Conservation (phyloP, 2,113 vertebrate species). For the Lates calcarifer region DNA sequence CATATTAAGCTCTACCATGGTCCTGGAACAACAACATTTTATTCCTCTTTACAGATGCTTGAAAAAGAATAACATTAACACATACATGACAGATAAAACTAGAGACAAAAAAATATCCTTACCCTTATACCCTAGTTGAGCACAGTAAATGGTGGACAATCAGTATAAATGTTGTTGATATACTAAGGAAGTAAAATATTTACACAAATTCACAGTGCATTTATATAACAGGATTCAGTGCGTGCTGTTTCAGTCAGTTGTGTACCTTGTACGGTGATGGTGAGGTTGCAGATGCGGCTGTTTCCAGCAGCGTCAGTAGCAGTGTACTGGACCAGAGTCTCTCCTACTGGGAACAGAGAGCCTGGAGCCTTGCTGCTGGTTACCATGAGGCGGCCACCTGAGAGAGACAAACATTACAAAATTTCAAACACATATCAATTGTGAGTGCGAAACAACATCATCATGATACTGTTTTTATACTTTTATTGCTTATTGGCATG, state of each 20-base stretch:
- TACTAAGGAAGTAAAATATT: not conserved
- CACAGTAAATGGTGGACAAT: not conserved
- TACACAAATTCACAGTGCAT: no score
- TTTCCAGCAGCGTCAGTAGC: constrained; percentile 93
- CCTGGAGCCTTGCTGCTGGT: constrained; percentile 89
- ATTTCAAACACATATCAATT: not conserved
- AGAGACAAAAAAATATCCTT: no score
- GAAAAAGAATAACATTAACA: not conserved
- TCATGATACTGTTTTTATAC: not conserved
- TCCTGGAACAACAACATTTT: no score
- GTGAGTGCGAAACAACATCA: not conserved
- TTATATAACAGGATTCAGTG: not conserved
- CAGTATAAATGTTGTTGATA: no score
- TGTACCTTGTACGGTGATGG: constrained; percentile 90
- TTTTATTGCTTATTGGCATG: not conserved
- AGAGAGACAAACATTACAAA: constrained; percentile 8
- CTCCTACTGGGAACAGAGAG: constrained; percentile 90
- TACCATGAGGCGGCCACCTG: constrained; percentile 87
- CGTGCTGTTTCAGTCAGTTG: not conserved
- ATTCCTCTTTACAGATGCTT: not conserved
- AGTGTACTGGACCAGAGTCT: constrained; percentile 90
- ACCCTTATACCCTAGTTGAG: no score
- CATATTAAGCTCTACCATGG: no score
- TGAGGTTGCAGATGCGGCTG: constrained; percentile 92
- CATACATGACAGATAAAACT: not conserved